Evolutionary conservation across 1,140 invertebrate species (phyloP).

Genomic region (Eriocheir sinensis): DNA sequence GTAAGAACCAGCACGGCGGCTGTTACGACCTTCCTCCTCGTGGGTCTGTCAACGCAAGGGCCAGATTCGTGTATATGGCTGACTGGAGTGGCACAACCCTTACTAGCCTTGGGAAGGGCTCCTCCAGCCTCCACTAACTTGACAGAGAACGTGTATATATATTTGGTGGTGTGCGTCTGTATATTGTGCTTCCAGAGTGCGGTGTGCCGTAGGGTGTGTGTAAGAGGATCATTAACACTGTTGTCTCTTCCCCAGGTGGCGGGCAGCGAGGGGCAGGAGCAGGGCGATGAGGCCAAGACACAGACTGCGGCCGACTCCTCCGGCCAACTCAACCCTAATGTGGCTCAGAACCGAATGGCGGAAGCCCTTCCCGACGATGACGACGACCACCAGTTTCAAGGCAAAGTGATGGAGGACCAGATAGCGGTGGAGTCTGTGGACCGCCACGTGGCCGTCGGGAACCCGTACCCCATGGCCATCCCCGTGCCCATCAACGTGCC

Average conservation of each 20-base stretch:
- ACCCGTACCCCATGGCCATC: constrained; percentile 57
- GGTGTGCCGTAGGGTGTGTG: not conserved
- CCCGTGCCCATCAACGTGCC: constrained; percentile 72
- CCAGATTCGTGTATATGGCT: no score
- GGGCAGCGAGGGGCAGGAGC: constrained; percentile 48
- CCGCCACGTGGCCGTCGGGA: constrained; percentile 21
- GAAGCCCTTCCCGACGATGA: constrained; percentile 42
- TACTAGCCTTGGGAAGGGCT: no score
- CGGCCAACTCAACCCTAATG: not conserved
- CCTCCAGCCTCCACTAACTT: no score
- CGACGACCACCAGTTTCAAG: not conserved
- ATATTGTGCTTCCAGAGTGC: not conserved
- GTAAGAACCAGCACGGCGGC: no score
- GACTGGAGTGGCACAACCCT: no score
- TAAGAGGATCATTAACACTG: not conserved
- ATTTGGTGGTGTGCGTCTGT: no score
- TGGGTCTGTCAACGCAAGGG: no score
- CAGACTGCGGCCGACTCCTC: no score
- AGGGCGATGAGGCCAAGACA: not conserved
- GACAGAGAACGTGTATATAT: no score
- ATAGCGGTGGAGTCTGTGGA: constrained; percentile 74
- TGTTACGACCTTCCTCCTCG: no score
- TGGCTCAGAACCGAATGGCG: constrained; percentile 69
- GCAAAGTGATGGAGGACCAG: constrained; percentile 63
- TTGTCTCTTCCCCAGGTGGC: constrained; percentile 53